A percentile compares a stretch with the other conserved stretches of the same genome.
phyloP scores from a whole-genome alignment of 2,113 vertebrate genomes.

The Heterotis niloticus region DNA sequence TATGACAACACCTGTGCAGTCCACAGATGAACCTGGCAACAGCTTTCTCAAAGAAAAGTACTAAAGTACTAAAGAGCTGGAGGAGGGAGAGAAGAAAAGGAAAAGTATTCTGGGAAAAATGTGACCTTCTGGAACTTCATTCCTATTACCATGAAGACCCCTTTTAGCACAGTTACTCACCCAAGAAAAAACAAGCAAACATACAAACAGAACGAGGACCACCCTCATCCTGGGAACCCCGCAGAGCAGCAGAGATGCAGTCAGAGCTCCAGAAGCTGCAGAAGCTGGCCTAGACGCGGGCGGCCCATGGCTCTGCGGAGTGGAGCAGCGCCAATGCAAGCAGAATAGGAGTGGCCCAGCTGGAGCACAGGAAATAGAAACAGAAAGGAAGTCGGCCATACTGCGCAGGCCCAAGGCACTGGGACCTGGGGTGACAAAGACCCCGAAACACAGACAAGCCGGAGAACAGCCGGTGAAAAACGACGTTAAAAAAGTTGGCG shows the following conservation, averaged over 20 bases:
- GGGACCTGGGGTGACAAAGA: neutral
- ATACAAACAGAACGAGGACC: neutral
- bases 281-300: neutral
- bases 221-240: neutral
- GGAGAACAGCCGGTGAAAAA: neutral
- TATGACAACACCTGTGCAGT: too few species aligned
- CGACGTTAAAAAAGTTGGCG: neutral
- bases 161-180: neutral
- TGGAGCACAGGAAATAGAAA: conserved; percentile 26
- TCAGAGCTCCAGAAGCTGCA: neutral
- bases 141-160: neutral
- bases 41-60: too few species aligned
- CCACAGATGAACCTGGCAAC: too few species aligned
- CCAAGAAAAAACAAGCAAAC: neutral
- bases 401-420: neutral
- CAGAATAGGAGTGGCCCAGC: conserved; percentile 13
- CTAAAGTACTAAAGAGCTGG: too few species aligned
- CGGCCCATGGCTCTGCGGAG: conserved; percentile 3
- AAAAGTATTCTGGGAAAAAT: too few species aligned
- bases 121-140: neutral
- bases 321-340: conserved; percentile 25
- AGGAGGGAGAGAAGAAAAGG: too few species aligned
- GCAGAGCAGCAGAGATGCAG: neutral
- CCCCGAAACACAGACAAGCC: neutral
- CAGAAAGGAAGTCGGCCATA: conserved; percentile 8